Base-by-base conservation (phyloP, 2,888 invertebrate species). In the Mesorhabditis sp. region DNA sequence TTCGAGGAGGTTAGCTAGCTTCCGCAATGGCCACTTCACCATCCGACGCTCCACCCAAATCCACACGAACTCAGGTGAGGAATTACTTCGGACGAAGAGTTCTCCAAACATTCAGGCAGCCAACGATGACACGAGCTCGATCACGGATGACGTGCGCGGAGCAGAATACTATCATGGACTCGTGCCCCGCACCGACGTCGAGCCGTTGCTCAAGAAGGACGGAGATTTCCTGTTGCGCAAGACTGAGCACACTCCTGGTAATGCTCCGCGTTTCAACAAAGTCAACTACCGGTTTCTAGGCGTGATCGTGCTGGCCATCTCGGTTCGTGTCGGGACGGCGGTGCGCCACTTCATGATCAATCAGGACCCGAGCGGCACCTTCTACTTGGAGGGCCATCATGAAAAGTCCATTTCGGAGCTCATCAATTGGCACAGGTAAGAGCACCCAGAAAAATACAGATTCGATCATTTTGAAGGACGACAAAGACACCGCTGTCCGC, bases 111-210 rank as follows among this genome's bases (percentile, higher is more conserved):
- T 28, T 28, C 28, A 28, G 28, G 28, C 28, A 28, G 28, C 28
- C 66, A 63, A 66, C 58, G 70, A 70, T 43, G 70, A 70, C 10
- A 7, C 63, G 15, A 61, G 45, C 13, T 62, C 62, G 43, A 70
- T 70, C 41, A 70, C 70, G 4, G 76, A 76, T 41, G 74, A 72
- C 62, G 68, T 76, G 13, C 45, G 80, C 7, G 77, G 74, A 15
- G 81, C 79, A n/a, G 81, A 81, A 41, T 82, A 77, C 69, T 82
- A 82, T 72, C 81, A 82, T 67, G 82, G 82, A 4, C 74, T 82
- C 7, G 72, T 82, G 50, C 80, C 79, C 41, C 64, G 77, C 41
- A 73, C 75, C 58, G 81, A 80, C 65, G 74, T 76, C 13, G 78
- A 80, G 62, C 76, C 77, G 7, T 66, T 80, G 15, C 71, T 80